phyloP scores from a whole-genome alignment of 2,888 invertebrate genomes.

The Cryptus viduatorius region DNA sequence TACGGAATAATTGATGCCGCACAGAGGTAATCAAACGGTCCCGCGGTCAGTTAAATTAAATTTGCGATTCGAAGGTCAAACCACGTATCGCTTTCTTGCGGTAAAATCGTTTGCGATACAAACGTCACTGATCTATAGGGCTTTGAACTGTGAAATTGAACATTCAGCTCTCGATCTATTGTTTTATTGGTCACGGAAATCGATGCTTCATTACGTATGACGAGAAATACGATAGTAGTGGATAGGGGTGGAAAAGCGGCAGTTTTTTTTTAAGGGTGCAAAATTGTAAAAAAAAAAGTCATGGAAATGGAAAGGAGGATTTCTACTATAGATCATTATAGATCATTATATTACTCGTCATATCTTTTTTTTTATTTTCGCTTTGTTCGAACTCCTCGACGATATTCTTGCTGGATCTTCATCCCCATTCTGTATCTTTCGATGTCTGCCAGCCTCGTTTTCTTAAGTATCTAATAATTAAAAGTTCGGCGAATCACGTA shows the following conservation, averaged over 20 bases:
- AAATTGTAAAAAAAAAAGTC: background rate
- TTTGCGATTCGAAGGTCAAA: conserved; percentile 17
- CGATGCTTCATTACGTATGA: too few species aligned
- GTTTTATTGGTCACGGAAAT: background rate
- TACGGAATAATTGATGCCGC: conserved; percentile 17
- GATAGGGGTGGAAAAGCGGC: background rate
- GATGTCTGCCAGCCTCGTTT: conserved; percentile 34
- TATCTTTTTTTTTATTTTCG: background rate
- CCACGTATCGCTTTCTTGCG: background rate
- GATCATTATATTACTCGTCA: background rate
- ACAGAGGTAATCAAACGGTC: background rate
- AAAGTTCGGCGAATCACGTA: conserved; percentile 74
- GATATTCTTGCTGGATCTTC: conserved; percentile 5
- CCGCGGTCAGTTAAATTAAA: background rate
- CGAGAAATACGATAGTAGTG: background rate
- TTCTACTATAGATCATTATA: background rate
- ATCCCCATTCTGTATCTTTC: conserved; percentile 38
- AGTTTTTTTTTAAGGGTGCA: too few species aligned
- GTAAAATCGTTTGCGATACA: background rate
- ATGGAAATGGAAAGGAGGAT: background rate
- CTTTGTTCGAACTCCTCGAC: background rate
- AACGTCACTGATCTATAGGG: background rate
- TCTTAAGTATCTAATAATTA: conserved; percentile 77
- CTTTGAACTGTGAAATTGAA: background rate
- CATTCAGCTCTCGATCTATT: background rate